phyloP scores from a whole-genome alignment of 2,888 invertebrate species.

The Cerastis rubricosa region DNA sequence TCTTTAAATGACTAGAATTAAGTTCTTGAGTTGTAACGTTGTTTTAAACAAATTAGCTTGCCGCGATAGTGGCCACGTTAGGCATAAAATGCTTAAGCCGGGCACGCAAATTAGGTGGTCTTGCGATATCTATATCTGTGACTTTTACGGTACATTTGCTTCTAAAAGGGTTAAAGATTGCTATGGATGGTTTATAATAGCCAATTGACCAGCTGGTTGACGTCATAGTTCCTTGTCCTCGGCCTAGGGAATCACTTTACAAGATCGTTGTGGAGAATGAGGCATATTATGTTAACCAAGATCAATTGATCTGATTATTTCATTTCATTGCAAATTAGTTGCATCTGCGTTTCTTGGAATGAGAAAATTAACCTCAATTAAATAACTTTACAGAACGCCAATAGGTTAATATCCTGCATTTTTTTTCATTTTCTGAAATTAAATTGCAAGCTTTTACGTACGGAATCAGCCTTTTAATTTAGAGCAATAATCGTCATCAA shows the following conservation, averaged over 20 bases:
- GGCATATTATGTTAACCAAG: slow-evolving; percentile 41
- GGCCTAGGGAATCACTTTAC: slow-evolving; percentile 56
- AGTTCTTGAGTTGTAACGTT: too few relatives aligned
- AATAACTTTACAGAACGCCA: background rate
- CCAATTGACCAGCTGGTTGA: slow-evolving; percentile 51
- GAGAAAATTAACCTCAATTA: background rate
- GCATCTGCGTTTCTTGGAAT: slow-evolving; percentile 20
- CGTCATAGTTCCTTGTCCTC: slow-evolving; percentile 60
- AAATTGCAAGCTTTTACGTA: background rate
- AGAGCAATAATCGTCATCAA: slow-evolving; percentile 8
- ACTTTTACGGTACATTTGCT: slow-evolving; percentile 9
- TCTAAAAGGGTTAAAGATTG: slow-evolving; percentile 16
- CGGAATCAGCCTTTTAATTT: too few relatives aligned
- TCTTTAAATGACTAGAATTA: too few relatives aligned
- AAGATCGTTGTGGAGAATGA: slow-evolving; percentile 29
- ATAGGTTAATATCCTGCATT: background rate
- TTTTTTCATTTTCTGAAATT: background rate
- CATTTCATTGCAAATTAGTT: slow-evolving; percentile 11
- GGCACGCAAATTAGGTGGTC: too few relatives aligned
- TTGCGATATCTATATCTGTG: too few relatives aligned
- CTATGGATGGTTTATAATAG: slow-evolving; percentile 26
- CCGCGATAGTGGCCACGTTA: too few relatives aligned
- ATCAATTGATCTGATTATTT: slow-evolving; percentile 54
- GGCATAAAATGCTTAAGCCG: too few relatives aligned
- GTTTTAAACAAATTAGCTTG: too few relatives aligned